Base-by-base conservation (phyloP, 2,888 invertebrate genomes). In the Lissonota sp. region DNA sequence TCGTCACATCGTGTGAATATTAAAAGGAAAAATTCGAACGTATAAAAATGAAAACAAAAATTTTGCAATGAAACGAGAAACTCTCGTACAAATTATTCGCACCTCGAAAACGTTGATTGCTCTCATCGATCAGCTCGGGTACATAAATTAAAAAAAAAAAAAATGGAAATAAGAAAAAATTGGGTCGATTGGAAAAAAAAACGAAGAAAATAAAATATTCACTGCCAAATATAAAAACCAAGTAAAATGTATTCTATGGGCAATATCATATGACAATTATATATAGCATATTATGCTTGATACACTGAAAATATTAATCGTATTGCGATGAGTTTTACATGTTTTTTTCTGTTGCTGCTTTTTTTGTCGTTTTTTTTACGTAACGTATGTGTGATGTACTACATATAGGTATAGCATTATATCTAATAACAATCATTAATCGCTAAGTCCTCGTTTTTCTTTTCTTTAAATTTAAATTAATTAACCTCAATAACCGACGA, bases 211-310 rank as follows among this genome's bases (percentile, higher is more conserved):
- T 81, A 88, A 91, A 88, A 88, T 84, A 90, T 87, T 86, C 85
- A 88, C 88, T 85, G 82, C 87, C 70, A 87, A 89, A 91, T 91
- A 88, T 91, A 91, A 92, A 92, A 92, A 92, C 90, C 91, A 92
- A 92, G 91, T 92, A 92, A 91, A 92, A 92, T 92, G 90, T 92
- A 92, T 91, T 91, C 90, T 91, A 92, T 91, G 90, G 90, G 91
- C 91, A 92, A 92, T 91, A 92, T 91, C 90, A 87, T 90, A 87
- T 79, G 70, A 87, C 90, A 90, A 89, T 91, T 84, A 86, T 85
- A 80, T 86, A 90, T 91, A 90, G 88, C 89, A 90, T 67, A 75
- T 91, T 91, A 91, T 91, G 90, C 90, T 90, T 60, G 90, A 91
- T 92, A 92, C 91, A 92, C 88, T 91, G 90, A 66, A 92, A 91